These are phyloP conservation scores for Xestia rhomboidea DNA, from an alignment of 2,888 invertebrate genomes.

Conservation along the genomic window DNA sequence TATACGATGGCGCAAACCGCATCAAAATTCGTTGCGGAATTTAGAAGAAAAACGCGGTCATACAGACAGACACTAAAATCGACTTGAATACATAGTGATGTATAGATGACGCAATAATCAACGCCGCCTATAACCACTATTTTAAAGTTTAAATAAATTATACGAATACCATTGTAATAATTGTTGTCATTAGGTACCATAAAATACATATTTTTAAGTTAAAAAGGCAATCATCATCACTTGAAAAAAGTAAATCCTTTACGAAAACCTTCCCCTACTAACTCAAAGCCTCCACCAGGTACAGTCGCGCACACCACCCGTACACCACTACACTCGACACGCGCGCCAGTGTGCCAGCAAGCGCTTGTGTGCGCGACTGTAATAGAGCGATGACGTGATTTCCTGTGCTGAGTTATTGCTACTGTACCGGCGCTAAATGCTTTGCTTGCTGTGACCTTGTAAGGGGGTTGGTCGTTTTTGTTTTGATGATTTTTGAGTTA, in stretches of 20 bases:
- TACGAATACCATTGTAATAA: not conserved
- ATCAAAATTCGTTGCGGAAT: not conserved
- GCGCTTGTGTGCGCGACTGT: slow-evolving; percentile 80
- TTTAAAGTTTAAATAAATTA: too few species aligned
- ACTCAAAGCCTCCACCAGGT: slow-evolving; percentile 66
- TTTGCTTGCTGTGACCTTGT: slow-evolving; percentile 80
- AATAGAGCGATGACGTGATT: slow-evolving; percentile 91
- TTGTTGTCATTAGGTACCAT: not conserved
- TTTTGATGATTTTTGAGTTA: not conserved
- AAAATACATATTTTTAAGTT: not conserved
- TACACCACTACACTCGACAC: slow-evolving; percentile 65
- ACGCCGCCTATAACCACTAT: too few species aligned
- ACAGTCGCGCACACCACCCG: slow-evolving; percentile 57
- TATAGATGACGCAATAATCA: not conserved
- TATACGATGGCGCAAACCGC: not conserved
- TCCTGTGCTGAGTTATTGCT: slow-evolving; percentile 91
- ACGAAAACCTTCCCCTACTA: not conserved
- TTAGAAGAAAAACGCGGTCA: not conserved
- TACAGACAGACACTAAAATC: not conserved
- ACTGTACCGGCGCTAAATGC: slow-evolving; percentile 90
- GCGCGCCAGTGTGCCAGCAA: slow-evolving; percentile 36
- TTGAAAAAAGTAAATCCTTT: not conserved
- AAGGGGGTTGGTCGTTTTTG: slow-evolving; percentile 42
- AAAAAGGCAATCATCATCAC: too few species aligned
- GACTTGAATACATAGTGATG: not conserved